Evolutionary conservation across 2,888 invertebrate genomes (phyloP), one percentile per base, ranked within the genome.

Genomic region (Agrochola lychnidis): DNA sequence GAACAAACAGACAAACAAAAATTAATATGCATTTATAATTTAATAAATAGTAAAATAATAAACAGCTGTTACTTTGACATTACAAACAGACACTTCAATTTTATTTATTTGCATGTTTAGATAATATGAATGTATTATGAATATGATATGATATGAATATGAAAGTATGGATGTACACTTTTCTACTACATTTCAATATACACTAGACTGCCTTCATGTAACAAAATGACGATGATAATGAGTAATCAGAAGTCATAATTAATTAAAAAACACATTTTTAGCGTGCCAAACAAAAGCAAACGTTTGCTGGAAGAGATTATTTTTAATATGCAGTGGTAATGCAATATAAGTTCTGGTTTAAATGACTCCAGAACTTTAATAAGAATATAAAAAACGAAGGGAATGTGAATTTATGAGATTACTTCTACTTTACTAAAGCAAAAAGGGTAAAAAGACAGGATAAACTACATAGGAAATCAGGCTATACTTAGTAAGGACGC

Each of bases 201-300:
- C 48, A 48, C 48, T 48, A 48, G 16, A 16, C 48, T 48, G 16
- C 16, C 48, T 48, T 16, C 5, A 5, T 48, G 48, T 48, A 48
- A 5, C 3, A 48, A 48, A 48, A 48, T 16, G 48, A 19, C 16
- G 48, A 19, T 48, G 19, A 16, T 48, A 48, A 73, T 45, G 25
- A 19, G 56, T 74, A 61, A 48, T 4, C 2, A 56, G 74, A 81
- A 70, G 16, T 42, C 63, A 16, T 53, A 4, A 69, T 48, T 59
- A 70, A 70, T 70, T 81, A 22, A 40, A 30, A 57, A 81, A 53
- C 19, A 30, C 66, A 64, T 56, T 80, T 73, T 73, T 70, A 51
- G 59, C 56, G 36, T 61, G 61, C 64, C 30, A 30, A 1, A 30
- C 30, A 30, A 30, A 22, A 14, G 64, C 61, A 66, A 73, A 30